Evolutionary conservation across 2,797 vertebrate species (phyloP).

Genomic region (Scyliorhinus canicula): DNA sequence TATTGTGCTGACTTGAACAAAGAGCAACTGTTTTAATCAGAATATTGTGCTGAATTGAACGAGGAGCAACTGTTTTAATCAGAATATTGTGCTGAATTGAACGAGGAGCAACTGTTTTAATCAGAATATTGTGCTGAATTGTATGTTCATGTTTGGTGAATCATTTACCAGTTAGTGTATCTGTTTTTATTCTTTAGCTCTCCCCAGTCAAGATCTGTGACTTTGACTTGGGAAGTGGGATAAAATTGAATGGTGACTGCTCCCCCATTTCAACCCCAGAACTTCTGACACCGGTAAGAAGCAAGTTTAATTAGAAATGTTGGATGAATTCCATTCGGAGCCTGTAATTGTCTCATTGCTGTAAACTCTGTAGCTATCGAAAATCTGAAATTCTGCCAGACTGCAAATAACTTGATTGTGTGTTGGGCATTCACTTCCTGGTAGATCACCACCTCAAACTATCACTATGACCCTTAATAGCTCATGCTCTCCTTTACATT

Average conservation of each 20-base stretch:
- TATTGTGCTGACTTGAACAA: too few relatives aligned
- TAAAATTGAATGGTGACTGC: constrained; percentile 91
- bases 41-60: too few relatives aligned
- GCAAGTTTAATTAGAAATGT: background rate
- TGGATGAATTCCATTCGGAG: background rate
- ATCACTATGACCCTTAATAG: background rate
- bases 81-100: too few relatives aligned
- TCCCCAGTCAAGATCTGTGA: constrained; percentile 96
- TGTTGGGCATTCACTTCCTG: background rate
- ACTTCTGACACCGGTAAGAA: constrained; percentile 87
- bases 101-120: background rate
- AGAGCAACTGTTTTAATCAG: too few relatives aligned
- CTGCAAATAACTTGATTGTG: background rate
- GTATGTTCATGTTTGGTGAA: background rate
- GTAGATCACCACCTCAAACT: background rate
- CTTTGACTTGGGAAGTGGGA: constrained; percentile 92
- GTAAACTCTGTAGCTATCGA: background rate
- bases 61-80: too few relatives aligned
- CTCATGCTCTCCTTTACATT: background rate
- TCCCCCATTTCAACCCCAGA: constrained; percentile 96
- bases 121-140: background rate
- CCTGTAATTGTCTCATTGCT: background rate
- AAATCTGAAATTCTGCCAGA: constrained; percentile 19
- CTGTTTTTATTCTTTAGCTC: constrained; percentile 59
- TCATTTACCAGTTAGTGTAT: background rate